Evolutionary conservation across 2,888 invertebrate species (phyloP).

Genomic region (Brachypterus glaber): DNA sequence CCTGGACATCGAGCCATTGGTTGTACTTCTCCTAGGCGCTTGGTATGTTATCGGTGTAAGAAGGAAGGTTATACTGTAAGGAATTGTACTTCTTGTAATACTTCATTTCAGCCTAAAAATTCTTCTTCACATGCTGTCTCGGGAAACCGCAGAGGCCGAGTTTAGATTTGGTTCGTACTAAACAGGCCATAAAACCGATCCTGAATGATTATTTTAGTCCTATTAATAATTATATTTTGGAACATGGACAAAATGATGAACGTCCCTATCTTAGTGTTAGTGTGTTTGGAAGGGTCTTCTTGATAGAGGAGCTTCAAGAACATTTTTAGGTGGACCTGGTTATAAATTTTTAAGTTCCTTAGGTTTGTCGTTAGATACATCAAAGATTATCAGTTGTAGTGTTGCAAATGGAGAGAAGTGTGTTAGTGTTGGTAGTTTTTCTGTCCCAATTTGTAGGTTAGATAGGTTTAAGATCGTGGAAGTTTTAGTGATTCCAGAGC

Average conservation of each 20-base stretch:
- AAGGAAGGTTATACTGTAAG: constrained; percentile 1
- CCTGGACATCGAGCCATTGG: constrained; percentile 3
- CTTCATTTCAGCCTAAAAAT: too few species aligned
- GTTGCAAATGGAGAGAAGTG: constrained; percentile 14
- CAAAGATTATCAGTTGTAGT: constrained; percentile 3
- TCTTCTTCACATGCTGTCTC: too few species aligned
- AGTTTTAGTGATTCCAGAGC: constrained; percentile 9
- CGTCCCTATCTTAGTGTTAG: constrained; percentile 5
- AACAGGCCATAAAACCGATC: constrained; percentile 5
- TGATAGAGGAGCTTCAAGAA: constrained; percentile 15
- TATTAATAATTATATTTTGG: constrained; percentile 8
- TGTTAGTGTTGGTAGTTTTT: constrained; percentile 9
- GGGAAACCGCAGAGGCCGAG: too few species aligned
- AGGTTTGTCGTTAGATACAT: constrained; percentile 7
- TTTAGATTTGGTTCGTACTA: too few species aligned
- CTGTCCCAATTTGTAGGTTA: constrained; percentile 7
- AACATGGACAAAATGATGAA: constrained; percentile 4
- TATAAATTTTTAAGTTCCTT: constrained; percentile 7
- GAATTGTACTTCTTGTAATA: constrained; percentile 9
- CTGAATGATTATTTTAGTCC: too few species aligned
- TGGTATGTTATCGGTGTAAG: constrained; percentile 4
- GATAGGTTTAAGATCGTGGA: constrained; percentile 8
- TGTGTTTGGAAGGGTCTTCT: constrained; percentile 8
- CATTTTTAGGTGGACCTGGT: constrained; percentile 11
- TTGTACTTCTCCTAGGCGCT: not conserved